Evolutionary conservation across 2,113 vertebrate genomes (phyloP).

Genomic region (Delphinus delphis): DNA sequence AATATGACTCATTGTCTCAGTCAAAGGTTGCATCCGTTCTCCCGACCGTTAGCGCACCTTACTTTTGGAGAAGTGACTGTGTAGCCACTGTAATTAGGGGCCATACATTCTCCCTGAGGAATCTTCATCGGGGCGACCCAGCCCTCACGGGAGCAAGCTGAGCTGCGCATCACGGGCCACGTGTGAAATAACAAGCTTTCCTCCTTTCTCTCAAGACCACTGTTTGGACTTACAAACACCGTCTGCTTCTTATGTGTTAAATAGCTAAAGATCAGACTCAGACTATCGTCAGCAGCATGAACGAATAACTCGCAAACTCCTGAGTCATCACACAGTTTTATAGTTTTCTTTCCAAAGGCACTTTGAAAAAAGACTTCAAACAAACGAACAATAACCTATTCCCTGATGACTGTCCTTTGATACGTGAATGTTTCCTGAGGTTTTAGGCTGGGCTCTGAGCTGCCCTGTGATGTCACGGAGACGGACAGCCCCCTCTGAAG

Average conservation of each 20-base stretch:
- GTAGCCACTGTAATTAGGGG: neutral
- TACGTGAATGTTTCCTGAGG: neutral
- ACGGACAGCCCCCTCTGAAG: neutral
- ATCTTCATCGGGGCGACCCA: neutral
- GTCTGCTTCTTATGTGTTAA: neutral
- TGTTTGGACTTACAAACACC: neutral
- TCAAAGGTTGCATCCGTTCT: rapidly evolving
- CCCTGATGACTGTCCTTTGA: neutral
- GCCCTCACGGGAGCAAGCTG: too few relatives aligned
- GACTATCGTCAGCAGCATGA: neutral
- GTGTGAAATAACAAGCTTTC: neutral
- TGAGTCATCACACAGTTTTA: rapidly evolving
- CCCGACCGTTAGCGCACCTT: rapidly evolving
- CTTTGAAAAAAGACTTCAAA: neutral
- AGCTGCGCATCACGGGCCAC: neutral
- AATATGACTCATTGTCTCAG: neutral
- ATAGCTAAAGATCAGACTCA: neutral
- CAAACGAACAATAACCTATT: neutral
- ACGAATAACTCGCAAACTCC: neutral
- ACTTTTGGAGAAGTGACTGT: neutral
- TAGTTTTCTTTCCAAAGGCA: neutral
- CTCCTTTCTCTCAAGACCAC: neutral
- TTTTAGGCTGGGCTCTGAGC: neutral
- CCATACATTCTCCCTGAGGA: neutral
- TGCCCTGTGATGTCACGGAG: neutral